Conservation (phyloP, 2,113 vertebrate species). For the Daubentonia madagascariensis region DNA sequence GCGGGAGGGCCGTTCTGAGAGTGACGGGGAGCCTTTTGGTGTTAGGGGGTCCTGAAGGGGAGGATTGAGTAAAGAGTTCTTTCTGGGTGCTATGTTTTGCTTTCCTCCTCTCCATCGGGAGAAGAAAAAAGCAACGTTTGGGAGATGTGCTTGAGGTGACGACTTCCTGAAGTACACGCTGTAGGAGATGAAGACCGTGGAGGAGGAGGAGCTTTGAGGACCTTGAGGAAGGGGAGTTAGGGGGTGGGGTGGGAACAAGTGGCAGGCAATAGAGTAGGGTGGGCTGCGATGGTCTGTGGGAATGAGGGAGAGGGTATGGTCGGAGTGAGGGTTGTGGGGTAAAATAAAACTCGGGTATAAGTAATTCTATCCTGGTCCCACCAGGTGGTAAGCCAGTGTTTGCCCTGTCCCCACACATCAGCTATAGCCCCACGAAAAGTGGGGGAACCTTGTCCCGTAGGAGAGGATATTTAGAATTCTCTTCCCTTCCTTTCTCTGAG, state of each 20-base stretch:
- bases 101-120: background rate
- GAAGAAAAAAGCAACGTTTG: background rate
- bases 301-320: background rate
- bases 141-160: background rate
- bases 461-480: background rate
- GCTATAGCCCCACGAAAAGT: background rate
- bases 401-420: background rate
- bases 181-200: background rate
- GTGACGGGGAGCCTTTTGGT: background rate
- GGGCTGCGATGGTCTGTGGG: background rate
- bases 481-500: constrained; percentile 9
- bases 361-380: background rate
- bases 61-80: background rate
- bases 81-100: background rate
- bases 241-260: no score
- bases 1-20: background rate
- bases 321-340: background rate
- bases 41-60: background rate
- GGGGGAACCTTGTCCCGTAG: background rate
- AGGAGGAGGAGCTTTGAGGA: background rate
- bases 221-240: background rate
- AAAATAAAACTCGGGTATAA: background rate
- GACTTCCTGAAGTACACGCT: background rate
- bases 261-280: background rate
- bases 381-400: background rate